Evolutionary conservation across 2,113 vertebrate species (phyloP).

Genomic region (Chiloscyllium plagiosum): DNA sequence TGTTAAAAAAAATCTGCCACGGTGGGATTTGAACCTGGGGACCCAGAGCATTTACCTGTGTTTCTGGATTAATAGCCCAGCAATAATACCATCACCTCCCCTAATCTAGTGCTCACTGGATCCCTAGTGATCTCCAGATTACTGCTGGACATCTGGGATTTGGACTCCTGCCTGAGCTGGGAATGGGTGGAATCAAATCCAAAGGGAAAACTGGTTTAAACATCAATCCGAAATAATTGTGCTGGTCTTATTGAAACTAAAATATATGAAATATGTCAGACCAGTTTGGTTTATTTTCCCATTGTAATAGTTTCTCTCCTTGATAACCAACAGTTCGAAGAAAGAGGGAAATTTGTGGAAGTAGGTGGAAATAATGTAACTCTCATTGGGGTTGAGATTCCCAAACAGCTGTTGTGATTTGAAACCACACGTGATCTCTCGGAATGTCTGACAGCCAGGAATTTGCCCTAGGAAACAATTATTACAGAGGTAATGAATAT

Average conservation of each 20-base stretch:
- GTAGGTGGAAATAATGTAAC: background rate
- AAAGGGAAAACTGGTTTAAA: too few species aligned
- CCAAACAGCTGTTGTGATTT: background rate
- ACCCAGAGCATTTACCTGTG: too few species aligned
- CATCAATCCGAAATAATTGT: too few species aligned
- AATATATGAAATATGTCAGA: too few species aligned
- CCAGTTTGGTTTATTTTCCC: too few species aligned
- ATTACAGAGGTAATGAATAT: background rate
- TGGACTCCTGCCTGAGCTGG: background rate
- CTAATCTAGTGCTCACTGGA: background rate
- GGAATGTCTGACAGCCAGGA: background rate
- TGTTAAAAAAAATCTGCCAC: too few species aligned
- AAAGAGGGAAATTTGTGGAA: background rate
- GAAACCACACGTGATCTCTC: too few species aligned
- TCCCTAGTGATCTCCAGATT: background rate
- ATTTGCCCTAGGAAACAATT: background rate
- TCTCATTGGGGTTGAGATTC: background rate
- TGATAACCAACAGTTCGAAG: background rate
- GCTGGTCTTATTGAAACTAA: too few species aligned
- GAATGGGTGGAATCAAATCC: background rate
- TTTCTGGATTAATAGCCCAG: too few species aligned
- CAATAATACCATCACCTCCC: too few species aligned
- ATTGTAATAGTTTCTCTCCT: too few species aligned
- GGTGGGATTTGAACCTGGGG: too few species aligned
- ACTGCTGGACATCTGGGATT: background rate